Conservation (phyloP, 1,140 invertebrate genomes). For the Doryteuthis pealeii region DNA sequence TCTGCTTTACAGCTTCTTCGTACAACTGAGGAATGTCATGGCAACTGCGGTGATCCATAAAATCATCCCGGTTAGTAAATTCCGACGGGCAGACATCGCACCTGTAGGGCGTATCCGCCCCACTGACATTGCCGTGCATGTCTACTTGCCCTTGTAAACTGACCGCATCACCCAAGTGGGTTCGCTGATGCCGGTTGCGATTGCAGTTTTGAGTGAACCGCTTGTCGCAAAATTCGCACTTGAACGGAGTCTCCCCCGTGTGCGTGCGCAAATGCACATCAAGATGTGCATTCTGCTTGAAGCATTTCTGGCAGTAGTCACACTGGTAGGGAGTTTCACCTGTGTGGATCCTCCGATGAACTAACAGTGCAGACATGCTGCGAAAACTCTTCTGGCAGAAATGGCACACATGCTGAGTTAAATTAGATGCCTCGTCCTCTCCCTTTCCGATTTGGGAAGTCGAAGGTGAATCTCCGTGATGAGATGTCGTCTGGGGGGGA, state of each 20-base stretch:
- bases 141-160: no score
- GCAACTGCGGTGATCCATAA: not conserved
- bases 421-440: no score
- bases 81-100: not conserved
- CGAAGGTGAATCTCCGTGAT: not conserved
- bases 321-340: conserved; percentile 41
- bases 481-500: not conserved
- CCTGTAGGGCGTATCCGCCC: not conserved
- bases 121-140: no score
- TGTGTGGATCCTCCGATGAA: conserved; percentile 38
- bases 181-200: conserved; percentile 20
- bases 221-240: conserved; percentile 39
- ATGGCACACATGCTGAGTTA: conserved; percentile 26
- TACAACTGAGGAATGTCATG: not conserved
- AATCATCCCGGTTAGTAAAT: not conserved
- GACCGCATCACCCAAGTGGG: no score
- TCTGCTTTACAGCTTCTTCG: not conserved
- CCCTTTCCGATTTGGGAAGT: not conserved
- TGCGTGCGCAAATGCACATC: conserved; percentile 34
- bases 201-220: conserved; percentile 65
- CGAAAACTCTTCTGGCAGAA: conserved; percentile 31
- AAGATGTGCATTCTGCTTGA: conserved; percentile 29
- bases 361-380: conserved; percentile 19
- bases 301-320: conserved; percentile 31
- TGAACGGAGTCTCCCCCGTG: conserved; percentile 37